These are phyloP conservation scores for Catharus minimus DNA, from an alignment of 2,113 vertebrate genomes.

Conservation along the genomic window DNA sequence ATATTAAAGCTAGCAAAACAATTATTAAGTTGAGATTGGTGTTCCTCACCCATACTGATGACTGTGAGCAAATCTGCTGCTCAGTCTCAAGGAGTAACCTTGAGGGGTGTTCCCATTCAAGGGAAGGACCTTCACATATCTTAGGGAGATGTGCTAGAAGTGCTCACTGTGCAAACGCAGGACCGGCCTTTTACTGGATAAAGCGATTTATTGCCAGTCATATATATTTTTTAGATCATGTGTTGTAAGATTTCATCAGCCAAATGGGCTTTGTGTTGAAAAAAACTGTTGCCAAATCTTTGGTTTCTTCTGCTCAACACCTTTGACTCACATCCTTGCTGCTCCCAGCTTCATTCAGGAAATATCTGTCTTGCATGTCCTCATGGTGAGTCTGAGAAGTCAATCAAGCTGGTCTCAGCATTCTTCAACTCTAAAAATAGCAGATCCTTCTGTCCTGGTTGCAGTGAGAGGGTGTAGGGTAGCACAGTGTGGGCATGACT, in stretches of 20 bases:
- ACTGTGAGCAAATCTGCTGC: not conserved
- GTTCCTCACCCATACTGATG: not conserved
- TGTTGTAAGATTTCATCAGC: not conserved
- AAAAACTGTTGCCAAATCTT: not conserved
- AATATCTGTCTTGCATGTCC: not conserved
- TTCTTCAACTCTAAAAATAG: not conserved
- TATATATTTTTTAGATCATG: not conserved
- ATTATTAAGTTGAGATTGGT: not conserved
- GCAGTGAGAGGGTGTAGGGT: fast-evolving
- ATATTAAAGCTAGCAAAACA: not conserved
- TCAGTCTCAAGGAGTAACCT: not conserved
- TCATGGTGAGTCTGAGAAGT: not conserved
- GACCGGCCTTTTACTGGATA: not conserved
- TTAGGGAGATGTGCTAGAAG: not conserved
- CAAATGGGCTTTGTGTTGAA: not conserved
- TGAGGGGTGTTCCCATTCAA: not conserved
- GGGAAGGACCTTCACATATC: too few relatives aligned
- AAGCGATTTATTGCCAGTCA: not conserved
- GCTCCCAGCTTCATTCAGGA: not conserved
- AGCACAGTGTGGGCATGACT: fast-evolving
- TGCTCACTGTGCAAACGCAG: not conserved
- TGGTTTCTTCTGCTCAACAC: not conserved
- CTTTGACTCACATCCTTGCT: not conserved
- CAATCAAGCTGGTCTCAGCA: not conserved
- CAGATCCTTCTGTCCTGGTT: not conserved